These are phyloP conservation scores for Magallana nippona DNA, from an alignment of 2,888 invertebrate species.

Conservation along the genomic window DNA sequence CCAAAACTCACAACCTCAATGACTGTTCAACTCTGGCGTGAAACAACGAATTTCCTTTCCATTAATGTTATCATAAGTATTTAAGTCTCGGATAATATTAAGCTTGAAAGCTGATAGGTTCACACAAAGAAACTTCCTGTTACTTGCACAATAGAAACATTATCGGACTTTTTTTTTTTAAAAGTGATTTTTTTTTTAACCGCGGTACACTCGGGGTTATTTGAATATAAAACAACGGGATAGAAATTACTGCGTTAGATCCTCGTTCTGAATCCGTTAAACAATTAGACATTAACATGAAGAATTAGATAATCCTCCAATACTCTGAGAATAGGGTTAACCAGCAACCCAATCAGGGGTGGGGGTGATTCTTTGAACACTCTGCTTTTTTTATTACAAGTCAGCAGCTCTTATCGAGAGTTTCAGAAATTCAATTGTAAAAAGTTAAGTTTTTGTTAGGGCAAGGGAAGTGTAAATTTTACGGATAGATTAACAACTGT, in stretches of 20 bases:
- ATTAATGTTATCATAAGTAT: slow-evolving; percentile 25
- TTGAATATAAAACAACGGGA: slow-evolving; percentile 24
- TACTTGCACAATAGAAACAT: slow-evolving; percentile 3
- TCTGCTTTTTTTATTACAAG: not conserved
- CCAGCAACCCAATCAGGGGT: not conserved
- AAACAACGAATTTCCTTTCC: not conserved
- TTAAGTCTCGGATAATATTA: not conserved
- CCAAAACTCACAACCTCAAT: too few species aligned
- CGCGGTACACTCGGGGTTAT: not conserved
- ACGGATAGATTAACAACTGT: not conserved
- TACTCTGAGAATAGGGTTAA: not conserved
- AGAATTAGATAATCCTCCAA: not conserved
- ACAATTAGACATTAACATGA: slow-evolving; percentile 12
- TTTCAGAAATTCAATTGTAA: slow-evolving; percentile 6
- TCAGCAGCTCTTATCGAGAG: not conserved
- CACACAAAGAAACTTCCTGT: not conserved
- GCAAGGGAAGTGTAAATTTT: not conserved
- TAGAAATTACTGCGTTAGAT: not conserved
- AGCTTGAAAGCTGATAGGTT: not conserved
- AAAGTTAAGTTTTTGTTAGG: not conserved
- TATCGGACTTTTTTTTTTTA: too few species aligned
- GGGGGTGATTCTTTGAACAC: too few species aligned
- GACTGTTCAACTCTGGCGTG: not conserved
- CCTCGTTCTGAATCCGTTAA: slow-evolving; percentile 19
- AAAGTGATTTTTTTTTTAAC: not conserved